Evolutionary conservation across 2,888 invertebrate species (phyloP).

Genomic region (Amiota mariae): DNA sequence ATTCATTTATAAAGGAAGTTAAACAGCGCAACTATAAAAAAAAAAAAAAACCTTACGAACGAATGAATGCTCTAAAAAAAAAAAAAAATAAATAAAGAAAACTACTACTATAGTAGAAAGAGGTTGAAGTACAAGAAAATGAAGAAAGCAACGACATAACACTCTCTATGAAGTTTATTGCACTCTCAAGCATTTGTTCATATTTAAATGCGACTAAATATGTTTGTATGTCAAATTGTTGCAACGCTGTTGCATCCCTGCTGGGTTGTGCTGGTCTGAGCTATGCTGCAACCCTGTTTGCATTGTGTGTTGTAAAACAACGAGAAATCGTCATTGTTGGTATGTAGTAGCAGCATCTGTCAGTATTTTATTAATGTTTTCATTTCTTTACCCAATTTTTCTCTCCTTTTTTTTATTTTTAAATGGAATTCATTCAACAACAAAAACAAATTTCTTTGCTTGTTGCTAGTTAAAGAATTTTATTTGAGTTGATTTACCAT

Average conservation of each 20-base stretch:
- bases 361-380: too few species aligned
- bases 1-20: constrained; percentile 7
- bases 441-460: too few species aligned
- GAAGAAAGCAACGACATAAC: background rate
- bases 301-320: too few species aligned
- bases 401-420: too few species aligned
- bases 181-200: constrained; percentile 10
- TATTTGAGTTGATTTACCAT: too few species aligned
- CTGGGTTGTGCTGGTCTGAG: background rate
- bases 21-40: background rate
- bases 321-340: too few species aligned
- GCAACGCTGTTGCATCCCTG: background rate
- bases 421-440: too few species aligned
- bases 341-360: too few species aligned
- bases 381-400: too few species aligned
- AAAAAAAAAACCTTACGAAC: background rate
- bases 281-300: background rate
- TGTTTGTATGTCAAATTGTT: background rate
- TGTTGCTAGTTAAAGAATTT: too few species aligned
- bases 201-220: background rate
- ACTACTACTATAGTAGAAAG: background rate
- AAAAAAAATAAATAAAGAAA: background rate
- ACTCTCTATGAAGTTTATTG: constrained; percentile 10
- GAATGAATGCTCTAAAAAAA: background rate
- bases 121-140: background rate